Evolutionary conservation across 2,888 invertebrate species (phyloP), one percentile per base, ranked within the genome.

Genomic region (Hirtodrosophila confusa): DNA sequence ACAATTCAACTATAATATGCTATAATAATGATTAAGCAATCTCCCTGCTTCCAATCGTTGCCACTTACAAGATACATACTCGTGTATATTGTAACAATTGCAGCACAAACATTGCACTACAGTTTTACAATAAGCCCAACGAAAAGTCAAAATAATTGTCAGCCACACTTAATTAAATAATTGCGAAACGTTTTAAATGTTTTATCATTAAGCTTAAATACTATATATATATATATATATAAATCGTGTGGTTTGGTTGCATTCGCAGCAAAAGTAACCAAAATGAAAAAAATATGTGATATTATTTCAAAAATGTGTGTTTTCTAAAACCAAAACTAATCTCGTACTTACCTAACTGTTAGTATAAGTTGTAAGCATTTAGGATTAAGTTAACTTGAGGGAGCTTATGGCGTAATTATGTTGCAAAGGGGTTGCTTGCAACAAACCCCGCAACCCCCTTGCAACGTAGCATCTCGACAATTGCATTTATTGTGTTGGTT

Each of bases 261-360:
- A 57, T 4, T 67, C 47, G 55, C 62, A 61, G 40, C 64, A 61
- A 53, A 63, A 24, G 39, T 47, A 64, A 68, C 47, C 40, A 66
- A 61, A 64, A 55, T 33, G 54, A 41, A 35, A 71, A 78, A 66
- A 78, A 66, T 73, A 71, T 86, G 85, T 86, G 85, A 86, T 86
- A 86, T 86, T 67, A 88, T 88, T 88, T 88, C 66, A 85, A 86
- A 86, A 88, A 85, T 76, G 58, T 71, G 86, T 79, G 17, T 77
- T 87, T 86, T 78, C 80, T 70, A 48, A 72, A 69, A 69, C 64
- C 47, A 57, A 57, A 78, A 48, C 44, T 55, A 39, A 55, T 64
- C 65, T 60, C 39, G 29, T 53, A 71, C 51, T 68, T 54, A 44
- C 45, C 0, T 60, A 61, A 43, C 47, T 54, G 44, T 53, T 56